Conservation (phyloP, 2,113 vertebrate genomes). For the Todiramphus saurophagus region DNA sequence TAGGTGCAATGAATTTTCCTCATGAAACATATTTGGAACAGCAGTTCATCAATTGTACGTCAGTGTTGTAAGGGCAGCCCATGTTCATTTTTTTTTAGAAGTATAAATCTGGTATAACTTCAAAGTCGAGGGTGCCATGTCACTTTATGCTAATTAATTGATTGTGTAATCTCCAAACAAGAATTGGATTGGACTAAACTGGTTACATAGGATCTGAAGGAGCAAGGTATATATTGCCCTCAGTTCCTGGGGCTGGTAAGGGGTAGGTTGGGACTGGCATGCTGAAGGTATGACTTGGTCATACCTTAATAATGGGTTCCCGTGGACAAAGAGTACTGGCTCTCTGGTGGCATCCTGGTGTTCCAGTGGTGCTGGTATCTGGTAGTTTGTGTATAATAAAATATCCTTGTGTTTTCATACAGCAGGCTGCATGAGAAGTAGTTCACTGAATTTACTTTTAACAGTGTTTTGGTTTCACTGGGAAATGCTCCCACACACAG, state of each 20-base stretch:
- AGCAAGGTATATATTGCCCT: neutral
- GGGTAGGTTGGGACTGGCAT: neutral
- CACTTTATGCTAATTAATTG: neutral
- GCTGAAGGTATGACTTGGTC: neutral
- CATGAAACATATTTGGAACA: neutral
- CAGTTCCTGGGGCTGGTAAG: accelerated
- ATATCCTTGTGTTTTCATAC: neutral
- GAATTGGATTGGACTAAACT: neutral
- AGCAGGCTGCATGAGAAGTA: slow-evolving; percentile 52
- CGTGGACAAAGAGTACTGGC: neutral
- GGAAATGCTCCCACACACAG: slow-evolving; percentile 67
- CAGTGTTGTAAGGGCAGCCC: neutral
- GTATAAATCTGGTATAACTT: neutral
- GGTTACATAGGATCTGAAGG: neutral
- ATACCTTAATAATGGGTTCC: neutral
- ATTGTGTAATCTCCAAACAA: neutral
- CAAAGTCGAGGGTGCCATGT: neutral
- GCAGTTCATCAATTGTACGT: neutral
- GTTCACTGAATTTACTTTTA: slow-evolving; percentile 63
- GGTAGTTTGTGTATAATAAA: neutral
- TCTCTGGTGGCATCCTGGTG: neutral
- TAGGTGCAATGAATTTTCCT: neutral
- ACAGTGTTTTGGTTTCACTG: slow-evolving; percentile 65
- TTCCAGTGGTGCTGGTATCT: neutral
- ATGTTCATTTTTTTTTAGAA: neutral